Evolutionary conservation across 2,888 invertebrate genomes (phyloP), one percentile per base, ranked within the genome.

Genomic region (Dexiosoma caninum): DNA sequence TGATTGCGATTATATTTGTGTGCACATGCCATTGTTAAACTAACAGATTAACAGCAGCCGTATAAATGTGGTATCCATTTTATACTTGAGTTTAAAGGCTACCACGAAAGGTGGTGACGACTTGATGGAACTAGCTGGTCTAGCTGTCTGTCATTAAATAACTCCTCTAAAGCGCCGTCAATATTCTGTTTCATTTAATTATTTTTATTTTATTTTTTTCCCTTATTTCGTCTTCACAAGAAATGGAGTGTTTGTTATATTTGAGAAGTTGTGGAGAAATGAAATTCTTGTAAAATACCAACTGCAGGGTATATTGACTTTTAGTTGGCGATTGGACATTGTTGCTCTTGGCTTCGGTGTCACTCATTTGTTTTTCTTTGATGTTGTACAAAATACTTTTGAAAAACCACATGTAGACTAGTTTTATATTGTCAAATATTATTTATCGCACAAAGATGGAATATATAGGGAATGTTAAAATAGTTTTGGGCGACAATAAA

Each of bases 1-100:
- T 40, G 40, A 40, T 67, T 19, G 66, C 46, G 62, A 35, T 64
- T 49, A 49, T 23, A 42, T 42, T 14, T 42, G 19, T 62, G 3
- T 35, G n/a, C 62, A 35, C 44, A 32, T 21, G 21, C 35, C 46
- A 32, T 46, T 46, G 21, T 35, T 46, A 14, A 9, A 8, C 46
- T 21, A 14, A 62, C 35, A 32, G 46, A 46, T 46, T 21, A 62
- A 62, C 21, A 32, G 9, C 62, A 21, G 46, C 62, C 46, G 9
- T 35, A 35, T 19, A 21, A 21, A n/a, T n/a, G 44, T 35, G 62
- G 46, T 44, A 19, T 32, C n/a, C 30, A 16, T 8, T 40, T 59
- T 10, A 19, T 55, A 12, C 8, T 59, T 40, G 8, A 32, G 1
- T 44, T 60, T 8, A 1, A 30, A n/a, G 8, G 9, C 9, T 21